phyloP scores from a whole-genome alignment of 2,888 invertebrate species.

The Frankliniella fusca region DNA sequence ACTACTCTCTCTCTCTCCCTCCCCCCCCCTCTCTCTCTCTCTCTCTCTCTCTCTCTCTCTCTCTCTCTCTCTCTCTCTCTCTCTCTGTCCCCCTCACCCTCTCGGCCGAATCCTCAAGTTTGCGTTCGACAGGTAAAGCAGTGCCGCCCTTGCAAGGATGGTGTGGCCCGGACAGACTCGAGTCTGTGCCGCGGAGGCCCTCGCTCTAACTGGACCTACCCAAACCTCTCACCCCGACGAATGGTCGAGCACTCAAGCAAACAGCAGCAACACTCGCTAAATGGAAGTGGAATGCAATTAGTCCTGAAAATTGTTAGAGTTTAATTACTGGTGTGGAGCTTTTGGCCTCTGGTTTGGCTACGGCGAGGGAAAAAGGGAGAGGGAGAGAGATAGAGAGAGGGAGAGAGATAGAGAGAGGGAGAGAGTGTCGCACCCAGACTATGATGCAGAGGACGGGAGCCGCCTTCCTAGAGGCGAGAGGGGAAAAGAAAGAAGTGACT shows the following conservation, averaged over 20 bases:
- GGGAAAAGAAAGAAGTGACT: too few species aligned
- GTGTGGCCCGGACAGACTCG: too few species aligned
- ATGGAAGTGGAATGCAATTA: not conserved
- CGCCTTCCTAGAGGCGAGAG: too few species aligned
- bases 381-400: not conserved
- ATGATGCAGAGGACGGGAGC: not conserved
- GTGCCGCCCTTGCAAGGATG: too few species aligned
- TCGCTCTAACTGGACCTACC: too few species aligned
- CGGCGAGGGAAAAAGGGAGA: not conserved
- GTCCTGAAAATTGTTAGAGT: not conserved
- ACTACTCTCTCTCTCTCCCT: not conserved
- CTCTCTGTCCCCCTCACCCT: not conserved
- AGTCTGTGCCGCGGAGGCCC: too few species aligned
- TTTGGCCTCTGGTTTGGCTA: too few species aligned
- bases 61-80: not conserved
- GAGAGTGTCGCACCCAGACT: not conserved
- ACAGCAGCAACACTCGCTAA: not conserved
- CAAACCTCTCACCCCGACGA: too few species aligned
- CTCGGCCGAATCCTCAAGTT: too few species aligned
- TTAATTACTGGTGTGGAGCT: too few species aligned
- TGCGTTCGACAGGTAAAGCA: too few species aligned
- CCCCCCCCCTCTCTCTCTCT: not conserved
- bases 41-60: not conserved
- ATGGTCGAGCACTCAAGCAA: not conserved
- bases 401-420: not conserved